Conservation (phyloP, 1,140 invertebrate genomes). For the Limonius californicus region DNA sequence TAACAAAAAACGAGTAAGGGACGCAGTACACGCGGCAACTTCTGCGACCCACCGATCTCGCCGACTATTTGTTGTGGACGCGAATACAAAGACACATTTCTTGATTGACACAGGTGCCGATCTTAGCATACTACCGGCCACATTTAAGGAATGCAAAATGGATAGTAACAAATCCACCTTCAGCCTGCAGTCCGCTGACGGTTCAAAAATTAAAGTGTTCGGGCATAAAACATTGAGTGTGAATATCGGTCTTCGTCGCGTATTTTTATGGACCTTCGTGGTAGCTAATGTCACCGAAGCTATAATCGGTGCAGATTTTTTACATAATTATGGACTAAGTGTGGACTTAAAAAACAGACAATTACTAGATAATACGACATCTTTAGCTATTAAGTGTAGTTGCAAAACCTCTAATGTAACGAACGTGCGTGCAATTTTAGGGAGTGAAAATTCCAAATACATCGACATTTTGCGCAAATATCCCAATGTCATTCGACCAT, state of each 20-base stretch:
- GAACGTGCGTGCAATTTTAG: too few relatives aligned
- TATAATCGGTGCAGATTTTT: conserved; percentile 46
- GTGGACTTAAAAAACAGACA: conserved; percentile 38
- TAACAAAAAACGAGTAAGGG: background rate
- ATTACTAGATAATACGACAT: conserved; percentile 38
- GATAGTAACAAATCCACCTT: conserved; percentile 23
- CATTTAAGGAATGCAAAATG: background rate
- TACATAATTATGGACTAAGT: conserved; percentile 39
- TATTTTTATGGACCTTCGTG: conserved; percentile 44
- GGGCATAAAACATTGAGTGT: conserved; percentile 36
- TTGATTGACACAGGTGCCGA: conserved; percentile 22
- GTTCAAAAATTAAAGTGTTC: conserved; percentile 39
- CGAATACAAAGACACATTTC: conserved; percentile 15
- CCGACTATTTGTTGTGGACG: conserved; percentile 25
- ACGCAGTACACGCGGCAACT: background rate
- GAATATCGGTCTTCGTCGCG: conserved; percentile 37
- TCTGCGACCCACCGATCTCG: background rate
- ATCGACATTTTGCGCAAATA: background rate
- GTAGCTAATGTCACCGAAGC: conserved; percentile 42
- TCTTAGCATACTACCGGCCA: background rate
- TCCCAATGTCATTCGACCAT: background rate
- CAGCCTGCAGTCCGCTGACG: conserved; percentile 33
- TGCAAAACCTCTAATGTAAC: background rate
- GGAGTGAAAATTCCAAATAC: background rate
- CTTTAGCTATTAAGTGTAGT: background rate